phyloP scores from a whole-genome alignment of 2,797 vertebrate species.

The Falco cherrug region DNA sequence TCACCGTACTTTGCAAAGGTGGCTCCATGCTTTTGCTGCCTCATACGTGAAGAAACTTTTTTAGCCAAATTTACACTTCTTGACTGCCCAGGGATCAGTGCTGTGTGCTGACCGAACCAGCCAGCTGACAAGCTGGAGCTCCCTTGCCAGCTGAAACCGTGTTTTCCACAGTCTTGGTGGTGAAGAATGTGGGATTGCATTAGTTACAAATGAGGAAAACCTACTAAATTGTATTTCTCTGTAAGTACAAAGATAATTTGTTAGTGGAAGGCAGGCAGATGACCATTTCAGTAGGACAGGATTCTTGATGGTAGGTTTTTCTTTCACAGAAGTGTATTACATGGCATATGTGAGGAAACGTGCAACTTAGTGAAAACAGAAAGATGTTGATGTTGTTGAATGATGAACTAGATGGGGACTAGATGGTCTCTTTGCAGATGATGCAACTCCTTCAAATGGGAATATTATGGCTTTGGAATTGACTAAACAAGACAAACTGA shows the following conservation, averaged over 20 bases:
- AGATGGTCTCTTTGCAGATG: slow-evolving; percentile 10
- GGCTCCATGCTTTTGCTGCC: fast-evolving
- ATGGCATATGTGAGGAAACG: neutral
- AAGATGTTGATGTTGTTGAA: slow-evolving; percentile 9
- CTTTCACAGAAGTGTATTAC: neutral
- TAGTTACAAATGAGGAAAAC: neutral
- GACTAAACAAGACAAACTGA: slow-evolving; percentile 22
- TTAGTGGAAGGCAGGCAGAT: neutral
- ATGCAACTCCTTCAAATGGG: slow-evolving; percentile 4
- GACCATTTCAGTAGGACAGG: neutral
- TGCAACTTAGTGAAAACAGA: slow-evolving; percentile 5
- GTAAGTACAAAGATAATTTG: neutral
- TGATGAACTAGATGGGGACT: slow-evolving; percentile 9
- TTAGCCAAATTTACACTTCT: neutral
- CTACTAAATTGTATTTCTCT: neutral
- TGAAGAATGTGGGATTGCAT: fast-evolving
- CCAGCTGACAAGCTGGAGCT: neutral
- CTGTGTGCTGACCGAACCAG: neutral
- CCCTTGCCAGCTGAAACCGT: neutral
- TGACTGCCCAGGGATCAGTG: neutral
- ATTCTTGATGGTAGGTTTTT: neutral
- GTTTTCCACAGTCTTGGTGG: neutral
- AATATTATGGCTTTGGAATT: slow-evolving; percentile 49
- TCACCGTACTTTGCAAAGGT: fast-evolving
- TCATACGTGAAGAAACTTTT: fast-evolving